Percentiles rank a stretch among this genome's conserved stretches.
Evolutionary conservation across 2,797 vertebrate species (phyloP).

Genomic region (Nyctibius grandis): DNA sequence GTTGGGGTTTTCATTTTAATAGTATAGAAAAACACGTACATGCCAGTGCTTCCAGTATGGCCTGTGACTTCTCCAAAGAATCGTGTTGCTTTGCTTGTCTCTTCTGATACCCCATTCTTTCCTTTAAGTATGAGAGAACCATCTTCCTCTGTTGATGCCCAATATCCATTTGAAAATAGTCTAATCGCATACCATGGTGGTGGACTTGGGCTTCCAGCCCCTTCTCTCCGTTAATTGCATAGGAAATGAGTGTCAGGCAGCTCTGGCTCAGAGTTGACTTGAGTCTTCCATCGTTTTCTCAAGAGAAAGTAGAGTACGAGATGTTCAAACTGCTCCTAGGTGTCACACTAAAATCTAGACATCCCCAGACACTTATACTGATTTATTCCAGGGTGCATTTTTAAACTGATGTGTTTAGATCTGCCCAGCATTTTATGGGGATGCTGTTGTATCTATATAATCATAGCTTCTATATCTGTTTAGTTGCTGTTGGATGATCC

Average conservation of each 20-base stretch:
- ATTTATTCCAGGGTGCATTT: background rate
- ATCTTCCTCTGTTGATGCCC: background rate
- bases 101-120: background rate
- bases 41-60: background rate
- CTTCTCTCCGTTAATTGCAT: background rate
- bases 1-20: background rate
- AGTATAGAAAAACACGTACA: background rate
- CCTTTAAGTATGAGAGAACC: background rate
- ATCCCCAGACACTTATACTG: accelerated
- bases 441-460: background rate
- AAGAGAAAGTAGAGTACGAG: background rate
- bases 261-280: background rate
- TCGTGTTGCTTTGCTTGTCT: background rate
- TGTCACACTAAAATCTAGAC: background rate
- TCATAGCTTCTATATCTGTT: background rate
- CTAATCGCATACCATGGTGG: background rate
- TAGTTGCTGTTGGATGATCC: background rate
- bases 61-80: background rate
- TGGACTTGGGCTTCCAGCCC: background rate
- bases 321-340: background rate
- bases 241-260: background rate
- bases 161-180: background rate
- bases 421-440: background rate
- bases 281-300: background rate
- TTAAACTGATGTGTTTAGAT: background rate